These are phyloP conservation scores for Cervus canadensis DNA, from an alignment of 2,113 vertebrate species.

Conservation along the genomic window DNA sequence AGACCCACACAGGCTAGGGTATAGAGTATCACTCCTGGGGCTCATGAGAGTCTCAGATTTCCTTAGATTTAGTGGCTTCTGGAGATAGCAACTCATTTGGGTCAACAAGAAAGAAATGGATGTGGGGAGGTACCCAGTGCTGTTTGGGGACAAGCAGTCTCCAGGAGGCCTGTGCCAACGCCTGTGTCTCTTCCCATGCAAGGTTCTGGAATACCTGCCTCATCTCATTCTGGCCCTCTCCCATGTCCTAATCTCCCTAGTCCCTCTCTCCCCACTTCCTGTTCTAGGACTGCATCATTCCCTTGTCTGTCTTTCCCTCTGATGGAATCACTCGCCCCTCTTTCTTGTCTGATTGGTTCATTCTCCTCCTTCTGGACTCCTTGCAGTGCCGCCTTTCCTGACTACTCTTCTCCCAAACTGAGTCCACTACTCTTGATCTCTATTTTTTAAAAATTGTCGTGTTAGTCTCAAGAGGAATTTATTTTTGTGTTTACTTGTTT, in stretches of 20 bases:
- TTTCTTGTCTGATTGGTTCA: background rate
- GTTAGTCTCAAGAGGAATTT: background rate
- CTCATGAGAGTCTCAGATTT: background rate
- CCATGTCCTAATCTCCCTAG: background rate
- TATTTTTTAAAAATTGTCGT: background rate
- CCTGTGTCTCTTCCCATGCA: background rate
- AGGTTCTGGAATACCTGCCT: background rate
- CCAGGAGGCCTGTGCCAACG: background rate
- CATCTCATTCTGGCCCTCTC: accelerated
- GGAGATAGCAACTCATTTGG: background rate
- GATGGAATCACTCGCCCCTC: too few relatives aligned
- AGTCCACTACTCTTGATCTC: background rate
- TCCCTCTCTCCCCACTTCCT: background rate
- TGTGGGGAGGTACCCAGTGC: background rate
- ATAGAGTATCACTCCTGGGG: background rate
- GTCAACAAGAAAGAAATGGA: background rate
- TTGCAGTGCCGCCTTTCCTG: background rate
- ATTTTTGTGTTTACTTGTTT: background rate
- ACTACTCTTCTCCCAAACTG: background rate
- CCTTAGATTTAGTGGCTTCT: background rate
- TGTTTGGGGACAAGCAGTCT: background rate
- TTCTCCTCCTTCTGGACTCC: background rate
- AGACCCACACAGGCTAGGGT: background rate
- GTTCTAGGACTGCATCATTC: accelerated
- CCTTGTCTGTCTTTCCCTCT: background rate